Conservation (phyloP, 2,797 vertebrate species). For the Mus spretus region DNA sequence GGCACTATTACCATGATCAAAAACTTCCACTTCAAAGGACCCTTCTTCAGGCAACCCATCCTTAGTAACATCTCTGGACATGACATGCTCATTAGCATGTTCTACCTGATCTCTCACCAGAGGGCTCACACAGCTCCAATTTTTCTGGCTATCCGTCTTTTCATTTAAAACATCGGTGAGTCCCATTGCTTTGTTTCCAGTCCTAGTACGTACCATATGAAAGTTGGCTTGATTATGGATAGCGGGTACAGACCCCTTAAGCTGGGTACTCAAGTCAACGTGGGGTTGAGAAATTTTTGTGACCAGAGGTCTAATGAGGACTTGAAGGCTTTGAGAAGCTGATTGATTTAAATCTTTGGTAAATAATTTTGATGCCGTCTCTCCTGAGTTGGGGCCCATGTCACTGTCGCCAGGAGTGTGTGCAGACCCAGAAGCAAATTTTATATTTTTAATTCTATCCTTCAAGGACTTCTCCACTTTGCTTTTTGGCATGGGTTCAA, state of each 20-base stretch:
- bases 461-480: neutral
- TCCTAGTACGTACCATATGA: conserved; percentile 92
- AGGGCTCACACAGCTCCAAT: conserved; percentile 72
- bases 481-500: conserved; percentile 60
- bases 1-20: conserved; percentile 94
- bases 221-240: conserved; percentile 88
- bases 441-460: conserved; percentile 14
- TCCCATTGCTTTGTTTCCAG: conserved; percentile 90
- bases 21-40: conserved; percentile 91
- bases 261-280: conserved; percentile 86
- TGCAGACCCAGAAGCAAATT: neutral
- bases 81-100: conserved; percentile 88
- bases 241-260: conserved; percentile 89
- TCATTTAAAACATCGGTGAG: conserved; percentile 90
- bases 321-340: conserved; percentile 52
- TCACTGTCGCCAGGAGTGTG: conserved; percentile 42
- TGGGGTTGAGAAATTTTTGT: conserved; percentile 85
- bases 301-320: conserved; percentile 78
- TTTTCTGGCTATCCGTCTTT: conserved; percentile 64
- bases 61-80: conserved; percentile 92
- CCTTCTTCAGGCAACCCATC: conserved; percentile 75
- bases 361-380: conserved; percentile 22
- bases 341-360: conserved; percentile 23
- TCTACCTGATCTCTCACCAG: conserved; percentile 89
- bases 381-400: conserved; percentile 36